Percentiles rank a stretch among this genome's conserved stretches.
These are phyloP conservation scores for Microplitis demolitor DNA, from an alignment of 1,140 invertebrate genomes.

Conservation along the genomic window DNA sequence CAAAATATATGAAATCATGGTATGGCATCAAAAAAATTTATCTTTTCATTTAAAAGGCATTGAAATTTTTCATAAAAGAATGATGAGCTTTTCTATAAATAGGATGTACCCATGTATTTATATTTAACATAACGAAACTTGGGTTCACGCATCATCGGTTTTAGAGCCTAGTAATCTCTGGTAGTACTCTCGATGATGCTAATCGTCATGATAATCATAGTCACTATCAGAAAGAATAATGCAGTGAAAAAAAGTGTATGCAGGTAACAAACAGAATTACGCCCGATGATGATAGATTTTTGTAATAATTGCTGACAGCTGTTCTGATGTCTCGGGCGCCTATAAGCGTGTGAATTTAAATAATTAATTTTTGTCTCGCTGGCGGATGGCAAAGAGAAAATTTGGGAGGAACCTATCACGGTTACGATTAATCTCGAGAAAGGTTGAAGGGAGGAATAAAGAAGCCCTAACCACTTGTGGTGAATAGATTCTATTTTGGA, in stretches of 20 bases:
- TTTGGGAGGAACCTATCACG: not conserved
- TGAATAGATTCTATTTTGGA: not conserved
- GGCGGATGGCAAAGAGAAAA: too few relatives aligned
- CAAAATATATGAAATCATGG: not conserved
- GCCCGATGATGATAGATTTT: not conserved
- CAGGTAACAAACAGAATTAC: slow-evolving; percentile 1
- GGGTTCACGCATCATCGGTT: too few relatives aligned
- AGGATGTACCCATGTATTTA: too few relatives aligned
- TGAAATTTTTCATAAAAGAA: too few relatives aligned
- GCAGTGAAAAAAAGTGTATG: slow-evolving; percentile 14
- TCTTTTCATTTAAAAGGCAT: too few relatives aligned
- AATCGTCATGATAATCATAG: not conserved
- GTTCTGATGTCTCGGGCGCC: slow-evolving; percentile 21
- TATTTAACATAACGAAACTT: too few relatives aligned
- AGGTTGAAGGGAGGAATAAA: not conserved
- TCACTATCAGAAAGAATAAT: not conserved
- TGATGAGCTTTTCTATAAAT: too few relatives aligned
- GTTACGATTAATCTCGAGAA: not conserved
- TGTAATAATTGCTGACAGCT: slow-evolving; percentile 46
- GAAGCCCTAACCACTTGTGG: not conserved
- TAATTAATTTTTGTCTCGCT: slow-evolving; percentile 44
- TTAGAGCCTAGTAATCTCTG: too few relatives aligned
- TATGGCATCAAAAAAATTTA: too few relatives aligned
- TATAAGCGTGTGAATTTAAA: slow-evolving; percentile 32
- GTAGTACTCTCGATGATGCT: too few relatives aligned